Conservation (phyloP, 2,113 vertebrate genomes). For the Peromyscus polionotus region DNA sequence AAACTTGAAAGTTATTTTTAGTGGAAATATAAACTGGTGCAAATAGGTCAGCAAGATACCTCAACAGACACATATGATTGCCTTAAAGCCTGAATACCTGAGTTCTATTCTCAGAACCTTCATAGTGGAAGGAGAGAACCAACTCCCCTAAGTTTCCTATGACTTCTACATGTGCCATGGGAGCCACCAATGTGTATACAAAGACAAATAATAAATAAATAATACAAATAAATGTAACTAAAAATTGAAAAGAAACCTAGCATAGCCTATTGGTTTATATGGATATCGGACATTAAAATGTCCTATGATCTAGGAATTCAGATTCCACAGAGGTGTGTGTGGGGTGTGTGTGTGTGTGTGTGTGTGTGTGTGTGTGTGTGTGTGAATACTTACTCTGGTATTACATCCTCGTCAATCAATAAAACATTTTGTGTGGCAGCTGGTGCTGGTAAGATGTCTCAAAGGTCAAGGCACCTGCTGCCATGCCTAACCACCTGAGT, state of each 20-base stretch:
- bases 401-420: background rate
- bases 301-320: background rate
- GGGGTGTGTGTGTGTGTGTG: background rate
- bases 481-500: background rate
- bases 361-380: background rate
- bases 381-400: background rate
- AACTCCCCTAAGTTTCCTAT: background rate
- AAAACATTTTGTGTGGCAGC: background rate
- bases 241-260: background rate
- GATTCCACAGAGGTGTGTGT: background rate
- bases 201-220: background rate
- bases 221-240: background rate
- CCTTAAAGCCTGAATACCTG: background rate
- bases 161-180: background rate
- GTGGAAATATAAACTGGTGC: background rate
- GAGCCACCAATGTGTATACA: background rate
- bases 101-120: background rate
- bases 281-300: background rate
- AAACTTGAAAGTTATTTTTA: background rate
- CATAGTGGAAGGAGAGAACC: background rate
- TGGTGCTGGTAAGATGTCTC: background rate
- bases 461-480: background rate
- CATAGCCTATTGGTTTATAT: background rate
- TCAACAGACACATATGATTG: background rate
- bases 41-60: background rate